These are phyloP conservation scores for Melanotaenia pygmaea DNA, from an alignment of 2,797 vertebrate genomes.

Conservation along the genomic window DNA sequence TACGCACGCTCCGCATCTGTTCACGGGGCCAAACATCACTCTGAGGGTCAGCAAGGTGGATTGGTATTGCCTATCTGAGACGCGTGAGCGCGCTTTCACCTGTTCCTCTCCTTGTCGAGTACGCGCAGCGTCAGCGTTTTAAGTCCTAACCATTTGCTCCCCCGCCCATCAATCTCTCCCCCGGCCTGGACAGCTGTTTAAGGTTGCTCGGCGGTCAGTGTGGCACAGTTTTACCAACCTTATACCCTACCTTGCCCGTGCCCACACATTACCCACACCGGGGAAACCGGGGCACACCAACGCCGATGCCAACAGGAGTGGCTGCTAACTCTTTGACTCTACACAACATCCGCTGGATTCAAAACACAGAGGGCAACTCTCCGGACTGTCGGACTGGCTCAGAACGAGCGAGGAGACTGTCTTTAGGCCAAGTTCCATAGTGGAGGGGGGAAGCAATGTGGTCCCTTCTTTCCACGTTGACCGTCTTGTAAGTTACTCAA, in stretches of 20 bases:
- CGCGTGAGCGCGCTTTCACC: conserved; percentile 82
- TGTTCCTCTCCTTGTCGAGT: conserved; percentile 75
- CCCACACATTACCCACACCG: conserved; percentile 62
- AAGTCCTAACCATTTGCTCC: conserved; percentile 63
- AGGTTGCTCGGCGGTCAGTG: conserved; percentile 81
- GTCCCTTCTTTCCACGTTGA: conserved; percentile 88
- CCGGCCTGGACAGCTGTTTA: conserved; percentile 76
- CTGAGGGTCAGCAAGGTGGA: conserved; percentile 60
- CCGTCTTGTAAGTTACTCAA: conserved; percentile 85
- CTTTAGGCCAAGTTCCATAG: conserved; percentile 81
- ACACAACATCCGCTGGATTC: conserved; percentile 76
- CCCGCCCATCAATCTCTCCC: conserved; percentile 67
- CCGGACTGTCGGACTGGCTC: conserved; percentile 81
- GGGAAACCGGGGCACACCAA: conserved; percentile 74
- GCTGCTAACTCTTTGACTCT: conserved; percentile 80
- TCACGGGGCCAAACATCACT: conserved; percentile 43
- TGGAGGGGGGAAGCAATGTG: conserved; percentile 86
- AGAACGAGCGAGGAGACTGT: conserved; percentile 79
- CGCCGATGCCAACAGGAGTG: conserved; percentile 82
- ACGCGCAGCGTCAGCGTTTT: conserved; percentile 73
- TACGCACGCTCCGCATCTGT: conserved; percentile 57
- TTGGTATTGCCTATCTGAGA: conserved; percentile 58
- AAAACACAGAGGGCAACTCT: conserved; percentile 69
- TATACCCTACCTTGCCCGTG: conserved; percentile 48
- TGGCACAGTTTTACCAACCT: conserved; percentile 71